Conservation (phyloP, 2,888 invertebrate genomes). For the Arrhopalites spinosus region DNA sequence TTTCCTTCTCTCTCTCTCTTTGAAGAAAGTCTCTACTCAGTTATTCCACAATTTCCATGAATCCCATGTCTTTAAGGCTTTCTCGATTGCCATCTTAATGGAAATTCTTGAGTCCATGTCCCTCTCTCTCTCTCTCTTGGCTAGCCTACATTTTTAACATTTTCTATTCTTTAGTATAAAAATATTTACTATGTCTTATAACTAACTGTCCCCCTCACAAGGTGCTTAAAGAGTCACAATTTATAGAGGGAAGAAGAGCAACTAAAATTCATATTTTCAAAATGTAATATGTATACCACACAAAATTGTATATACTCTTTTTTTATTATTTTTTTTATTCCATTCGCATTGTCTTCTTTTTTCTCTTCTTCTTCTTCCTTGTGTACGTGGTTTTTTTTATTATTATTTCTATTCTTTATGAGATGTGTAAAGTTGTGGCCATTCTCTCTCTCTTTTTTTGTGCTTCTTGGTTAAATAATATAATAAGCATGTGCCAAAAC, state of each 20-base stretch:
- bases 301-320: neutral
- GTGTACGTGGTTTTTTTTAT: too few species aligned
- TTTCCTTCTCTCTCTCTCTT: conserved; percentile 8
- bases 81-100: neutral
- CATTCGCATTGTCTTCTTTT: neutral
- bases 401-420: neutral
- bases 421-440: neutral
- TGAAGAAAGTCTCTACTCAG: neutral
- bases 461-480: too few species aligned
- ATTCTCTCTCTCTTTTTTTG: neutral
- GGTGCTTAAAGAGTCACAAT: too few species aligned
- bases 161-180: neutral
- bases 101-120: neutral
- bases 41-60: neutral
- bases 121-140: too few species aligned
- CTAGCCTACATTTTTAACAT: neutral
- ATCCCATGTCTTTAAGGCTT: neutral
- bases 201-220: too few species aligned
- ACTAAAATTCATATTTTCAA: neutral
- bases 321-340: neutral
- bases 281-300: neutral
- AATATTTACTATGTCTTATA: too few species aligned
- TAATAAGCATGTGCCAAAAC: too few species aligned
- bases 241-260: neutral
- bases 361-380: neutral